Base-by-base conservation (phyloP, 1,140 invertebrate species). In the Alviniconcha marisindica region DNA sequence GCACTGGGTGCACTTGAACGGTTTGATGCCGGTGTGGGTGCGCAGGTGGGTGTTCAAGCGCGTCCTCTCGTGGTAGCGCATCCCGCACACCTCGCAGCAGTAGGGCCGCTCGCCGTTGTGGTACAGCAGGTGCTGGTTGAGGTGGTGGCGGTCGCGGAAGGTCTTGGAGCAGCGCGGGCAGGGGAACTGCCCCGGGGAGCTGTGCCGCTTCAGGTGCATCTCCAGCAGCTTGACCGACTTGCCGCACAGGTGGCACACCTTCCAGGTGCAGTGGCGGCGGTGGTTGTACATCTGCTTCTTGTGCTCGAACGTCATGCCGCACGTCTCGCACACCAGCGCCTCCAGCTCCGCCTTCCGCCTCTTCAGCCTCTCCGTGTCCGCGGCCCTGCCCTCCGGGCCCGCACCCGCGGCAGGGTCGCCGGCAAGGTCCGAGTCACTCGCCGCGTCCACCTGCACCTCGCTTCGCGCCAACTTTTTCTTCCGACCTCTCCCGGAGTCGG, bases 1-100 rank as follows among this genome's bases (percentile, higher is more conserved):
- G 40, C 79, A 81, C 7, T 18, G 42, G n/a, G 42, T n/a, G 42
- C 79, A 81, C 31, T 81, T 81, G 63, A 42, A 81, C 10, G 79
- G 60, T 33, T 69, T 81, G 38, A 40, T 60, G 10, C 79, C 79
- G 5, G 79, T 44, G 38, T 81, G 79, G 1, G 63, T 66, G 18
- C 48, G 60, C 2, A 81, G n/a, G 31, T 81, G 79, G 12, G 38
- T 44, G 40, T 69, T 69, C 10, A 69, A 28, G 38, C 40, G 44
- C 33, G 77, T n/a, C 12, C 60, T 78, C 24, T 54, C 51, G 2
- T 28, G 31, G 51, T 51, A 77, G 28, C 28, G 28, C n/a, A 18
- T 18, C 10, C 42, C 74, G 33, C 77, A 78, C 15, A 54, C 21
- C 5, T 33, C 51, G 36, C 77, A 78, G 31, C 54, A 54, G 51